phyloP scores from a whole-genome alignment of 2,888 invertebrate genomes.

The Osmoderma eremita region DNA sequence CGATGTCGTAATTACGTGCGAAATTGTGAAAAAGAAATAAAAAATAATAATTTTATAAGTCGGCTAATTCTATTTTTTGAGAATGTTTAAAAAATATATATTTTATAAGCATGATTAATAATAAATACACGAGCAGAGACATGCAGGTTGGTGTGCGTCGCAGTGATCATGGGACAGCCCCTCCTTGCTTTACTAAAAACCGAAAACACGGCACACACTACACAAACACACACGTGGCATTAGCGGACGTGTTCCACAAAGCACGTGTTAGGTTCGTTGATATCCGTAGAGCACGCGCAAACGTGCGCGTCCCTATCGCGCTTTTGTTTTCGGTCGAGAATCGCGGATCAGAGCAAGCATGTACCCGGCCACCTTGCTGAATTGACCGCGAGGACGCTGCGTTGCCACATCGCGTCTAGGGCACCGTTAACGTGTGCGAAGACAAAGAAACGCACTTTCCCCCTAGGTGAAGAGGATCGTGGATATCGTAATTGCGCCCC shows the following conservation, averaged over 20 bases:
- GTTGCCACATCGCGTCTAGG: constrained; percentile 35
- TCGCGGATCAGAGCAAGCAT: constrained; percentile 49
- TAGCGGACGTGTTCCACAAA: constrained; percentile 50
- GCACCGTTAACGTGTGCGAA: constrained; percentile 28
- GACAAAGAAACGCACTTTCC: constrained; percentile 37
- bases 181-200: constrained; percentile 6
- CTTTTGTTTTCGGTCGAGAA: constrained; percentile 45
- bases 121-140: background rate
- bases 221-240: constrained; percentile 51
- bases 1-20: too few species aligned
- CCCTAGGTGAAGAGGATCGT: background rate
- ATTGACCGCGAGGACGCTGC: constrained; percentile 50
- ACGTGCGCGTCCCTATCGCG: constrained; percentile 46
- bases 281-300: constrained; percentile 48
- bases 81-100: too few species aligned
- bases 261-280: constrained; percentile 53
- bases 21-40: too few species aligned
- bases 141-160: too few species aligned
- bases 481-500: too few species aligned
- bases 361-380: constrained; percentile 54
- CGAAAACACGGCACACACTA: constrained; percentile 14
- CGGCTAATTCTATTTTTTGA: too few species aligned
- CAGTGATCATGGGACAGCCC: constrained; percentile 19
- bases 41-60: too few species aligned
- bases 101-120: too few species aligned